These are phyloP conservation scores for Cybosia mesomella DNA, from an alignment of 2,888 invertebrate species.

Conservation along the genomic window DNA sequence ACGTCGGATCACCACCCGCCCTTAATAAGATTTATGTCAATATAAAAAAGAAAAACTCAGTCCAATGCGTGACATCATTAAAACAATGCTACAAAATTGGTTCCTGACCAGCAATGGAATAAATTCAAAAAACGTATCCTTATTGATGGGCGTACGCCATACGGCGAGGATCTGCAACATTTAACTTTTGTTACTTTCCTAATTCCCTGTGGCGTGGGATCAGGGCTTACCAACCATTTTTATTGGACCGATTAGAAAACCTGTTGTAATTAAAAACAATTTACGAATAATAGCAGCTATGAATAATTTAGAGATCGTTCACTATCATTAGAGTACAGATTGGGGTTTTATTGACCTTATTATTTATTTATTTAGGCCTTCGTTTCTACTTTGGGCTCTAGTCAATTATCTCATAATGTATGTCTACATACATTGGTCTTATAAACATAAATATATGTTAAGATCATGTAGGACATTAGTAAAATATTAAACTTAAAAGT, in stretches of 20 bases:
- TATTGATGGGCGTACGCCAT: conserved; percentile 66
- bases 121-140: conserved; percentile 53
- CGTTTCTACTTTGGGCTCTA: conserved; percentile 47
- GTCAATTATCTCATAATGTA: conserved; percentile 52
- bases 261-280: conserved; percentile 61
- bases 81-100: conserved; percentile 14
- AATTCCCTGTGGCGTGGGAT: conserved; percentile 67
- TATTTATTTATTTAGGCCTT: conserved; percentile 62
- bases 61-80: conserved; percentile 59
- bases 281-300: conserved; percentile 59
- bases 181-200: conserved; percentile 71
- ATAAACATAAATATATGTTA: conserved; percentile 26
- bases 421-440: conserved; percentile 34
- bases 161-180: conserved; percentile 72
- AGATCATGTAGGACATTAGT: conserved; percentile 4
- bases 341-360: conserved; percentile 63
- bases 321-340: conserved; percentile 61
- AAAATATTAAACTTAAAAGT: conserved; percentile 45
- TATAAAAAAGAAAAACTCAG: conserved; percentile 43
- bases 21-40: conserved; percentile 73
- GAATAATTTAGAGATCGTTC: conserved; percentile 63
- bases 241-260: conserved; percentile 53
- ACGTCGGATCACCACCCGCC: conserved; percentile 73
- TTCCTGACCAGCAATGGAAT: conserved; percentile 65
- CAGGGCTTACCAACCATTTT: conserved; percentile 65